Percentiles rank a stretch among this genome's conserved stretches.
Conservation (phyloP, 1,140 invertebrate genomes). For the Rhizoglyphus robini region DNA sequence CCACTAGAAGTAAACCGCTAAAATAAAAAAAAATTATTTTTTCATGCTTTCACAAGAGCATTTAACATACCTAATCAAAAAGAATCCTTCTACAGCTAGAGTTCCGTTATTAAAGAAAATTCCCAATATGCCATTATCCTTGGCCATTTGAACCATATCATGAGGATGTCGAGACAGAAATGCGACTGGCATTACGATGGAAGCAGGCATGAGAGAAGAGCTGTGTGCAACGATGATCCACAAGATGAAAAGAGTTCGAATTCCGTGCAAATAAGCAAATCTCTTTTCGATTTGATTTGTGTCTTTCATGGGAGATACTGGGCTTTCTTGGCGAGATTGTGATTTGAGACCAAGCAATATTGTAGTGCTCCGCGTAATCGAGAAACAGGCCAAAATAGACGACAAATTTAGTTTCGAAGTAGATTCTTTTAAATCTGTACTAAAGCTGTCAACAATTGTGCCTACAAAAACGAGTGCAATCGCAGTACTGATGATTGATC, state of each 20-base stretch:
- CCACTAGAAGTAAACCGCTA: not conserved
- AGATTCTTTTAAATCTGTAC: too few species aligned
- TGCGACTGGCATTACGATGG: not conserved
- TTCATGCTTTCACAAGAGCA: not conserved
- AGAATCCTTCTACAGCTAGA: constrained; percentile 1
- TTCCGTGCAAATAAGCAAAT: not conserved
- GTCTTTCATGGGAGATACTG: not conserved
- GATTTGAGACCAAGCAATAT: not conserved
- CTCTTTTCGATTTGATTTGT: not conserved
- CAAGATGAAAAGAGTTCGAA: not conserved
- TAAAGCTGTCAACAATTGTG: not conserved
- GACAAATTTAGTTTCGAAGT: not conserved
- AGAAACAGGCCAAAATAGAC: not conserved
- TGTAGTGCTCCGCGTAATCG: not conserved
- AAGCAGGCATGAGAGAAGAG: not conserved
- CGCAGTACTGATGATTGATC: not conserved
- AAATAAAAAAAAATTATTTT: not conserved
- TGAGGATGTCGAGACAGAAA: not conserved
- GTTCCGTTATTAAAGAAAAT: not conserved
- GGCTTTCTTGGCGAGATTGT: not conserved
- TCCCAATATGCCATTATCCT: not conserved
- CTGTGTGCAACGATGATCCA: not conserved
- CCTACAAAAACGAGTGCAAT: not conserved
- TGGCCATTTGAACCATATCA: not conserved
- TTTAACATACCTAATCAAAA: not conserved